Conservation (phyloP, 1,140 invertebrate species). For the Gonatopus flavifemur region DNA sequence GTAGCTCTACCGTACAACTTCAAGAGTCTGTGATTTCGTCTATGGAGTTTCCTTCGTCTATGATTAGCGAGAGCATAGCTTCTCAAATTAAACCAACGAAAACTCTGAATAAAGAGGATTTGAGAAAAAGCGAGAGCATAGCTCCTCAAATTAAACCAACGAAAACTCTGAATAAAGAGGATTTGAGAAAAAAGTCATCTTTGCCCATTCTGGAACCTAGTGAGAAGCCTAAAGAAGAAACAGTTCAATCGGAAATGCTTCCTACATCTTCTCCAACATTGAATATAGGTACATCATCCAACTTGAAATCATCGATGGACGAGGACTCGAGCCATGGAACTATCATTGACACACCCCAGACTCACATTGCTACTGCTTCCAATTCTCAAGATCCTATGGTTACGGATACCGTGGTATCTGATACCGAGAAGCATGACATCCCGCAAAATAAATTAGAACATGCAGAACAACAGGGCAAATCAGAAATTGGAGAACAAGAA, state of each 20-base stretch:
- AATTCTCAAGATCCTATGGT: slow-evolving; percentile 6
- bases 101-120: slow-evolving; percentile 41
- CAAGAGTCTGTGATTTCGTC: background rate
- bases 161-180: slow-evolving; percentile 43
- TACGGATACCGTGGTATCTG: slow-evolving; percentile 8
- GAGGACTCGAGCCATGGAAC: slow-evolving; percentile 6
- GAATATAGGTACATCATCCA: slow-evolving; percentile 16
- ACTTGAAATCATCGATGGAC: slow-evolving; percentile 27
- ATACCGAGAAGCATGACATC: slow-evolving; percentile 2
- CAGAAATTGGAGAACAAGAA: slow-evolving; percentile 31
- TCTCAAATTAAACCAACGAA: slow-evolving; percentile 48
- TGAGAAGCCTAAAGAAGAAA: slow-evolving; percentile 45
- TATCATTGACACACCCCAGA: slow-evolving; percentile 20
- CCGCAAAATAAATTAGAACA: slow-evolving; percentile 14
- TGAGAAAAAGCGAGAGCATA: slow-evolving; percentile 26
- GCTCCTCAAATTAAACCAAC: slow-evolving; percentile 45
- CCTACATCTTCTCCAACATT: slow-evolving; percentile 36
- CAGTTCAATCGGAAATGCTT: slow-evolving; percentile 46
- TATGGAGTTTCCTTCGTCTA: slow-evolving; percentile 6
- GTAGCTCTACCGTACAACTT: background rate
- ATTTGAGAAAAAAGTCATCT: slow-evolving; percentile 26
- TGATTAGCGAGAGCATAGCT: slow-evolving; percentile 27
- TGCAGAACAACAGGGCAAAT: slow-evolving; percentile 12
- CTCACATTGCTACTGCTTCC: background rate
- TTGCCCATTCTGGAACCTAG: slow-evolving; percentile 34